Base-by-base conservation (phyloP, 2,888 invertebrate genomes). In the Amphimallon solstitiale region DNA sequence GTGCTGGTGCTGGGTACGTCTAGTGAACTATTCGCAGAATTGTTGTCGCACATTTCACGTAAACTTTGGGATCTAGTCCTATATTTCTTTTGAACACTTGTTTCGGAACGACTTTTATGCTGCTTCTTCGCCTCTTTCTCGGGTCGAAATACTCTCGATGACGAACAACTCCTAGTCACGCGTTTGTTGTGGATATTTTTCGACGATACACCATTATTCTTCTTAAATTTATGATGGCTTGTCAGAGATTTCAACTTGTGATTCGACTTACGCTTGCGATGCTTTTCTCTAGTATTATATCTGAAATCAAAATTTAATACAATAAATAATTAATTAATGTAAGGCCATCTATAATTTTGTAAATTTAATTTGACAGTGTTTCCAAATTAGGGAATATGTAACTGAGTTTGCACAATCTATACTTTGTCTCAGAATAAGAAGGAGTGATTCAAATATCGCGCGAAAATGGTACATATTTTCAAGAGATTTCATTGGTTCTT, bases 1-100 rank as follows among this genome's bases (percentile, higher is more conserved):
- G 89, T 88, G 75, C 89, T 89, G 48, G 90, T 90, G 76, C 89
- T 89, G 10, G 89, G 89, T 70, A 86, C 83, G 70, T 88, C 86
- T 73, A 87, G 78, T 71, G 86, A 80, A 65, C 77, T 85, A 61
- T 84, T 85, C 14, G 85, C 73, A 6, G 75, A 64, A 35, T 19
- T 48, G 46, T 68, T 68, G 61, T 80, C 78, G 61, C 73, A 73
- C 45, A 73, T 68, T 49, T 78, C 76, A 45, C 74, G 72, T 12
- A 76, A 70, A 67, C 77, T 79, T 63, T 77, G 77, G 34, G 64
- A 64, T 14, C 77, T 71, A 12, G 79, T 79, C 49, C 76, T 72
- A 63, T 77, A 79, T 69, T 77, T 79, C 45, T 74, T 73, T 15
- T 66, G 68, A 2, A 66, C 61, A 46, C 68, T 68, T 29, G 63